Base-by-base conservation (phyloP, 2,113 vertebrate genomes). In the Argyrosomus japonicus region DNA sequence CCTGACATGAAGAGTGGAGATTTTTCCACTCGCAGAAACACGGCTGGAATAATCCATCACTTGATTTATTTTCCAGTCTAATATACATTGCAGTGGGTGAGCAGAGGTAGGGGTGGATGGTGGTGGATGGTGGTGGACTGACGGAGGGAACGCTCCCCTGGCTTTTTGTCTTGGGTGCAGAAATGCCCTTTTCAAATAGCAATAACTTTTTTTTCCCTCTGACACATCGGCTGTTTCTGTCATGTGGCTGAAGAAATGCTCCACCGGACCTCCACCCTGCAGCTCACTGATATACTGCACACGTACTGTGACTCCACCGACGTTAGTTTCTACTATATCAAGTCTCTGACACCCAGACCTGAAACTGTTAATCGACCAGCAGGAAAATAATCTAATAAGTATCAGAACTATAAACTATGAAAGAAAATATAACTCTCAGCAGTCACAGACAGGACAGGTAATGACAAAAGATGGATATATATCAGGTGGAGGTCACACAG, bases 61-160 rank as follows among this genome's bases (percentile, higher is more conserved):
- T 76, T 89, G 82, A 89, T 92, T 84, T 63, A 87, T 88, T 91
- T 78, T 77, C 68, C 67, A 67, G 78, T 87, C 80, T 71, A 63
- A 79, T 69, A 36, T 78, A 87, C 32, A 62, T 64, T 60, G 23
- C 78, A 50, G n/a, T 23, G 57, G 4, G 15, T 12, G 65, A 43
- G n/a, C 48, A 47, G 18, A 25, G 17, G 36, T 8, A 8, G 36
- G 36, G 36, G 7, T 36, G 36, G 36, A n/a, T 1, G 36, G 32
- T 36, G 32, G 32, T 8, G 32, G 32, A 3, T 32, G 32, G 19
- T 25, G 14, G 25, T 14, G 57, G 45, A 76, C 27, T 57, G 73
- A 82, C 32, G 5, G 21, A 45, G 27, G 50, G 19, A n/a, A 61
- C 15, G 79, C 65, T 64, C 43, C 19, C 15, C 19, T 45, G 11